A percentile compares a stretch with the other conserved stretches of the same genome.
phyloP scores from a whole-genome alignment of 1,140 invertebrate genomes.

The Glossosoma conforme region DNA sequence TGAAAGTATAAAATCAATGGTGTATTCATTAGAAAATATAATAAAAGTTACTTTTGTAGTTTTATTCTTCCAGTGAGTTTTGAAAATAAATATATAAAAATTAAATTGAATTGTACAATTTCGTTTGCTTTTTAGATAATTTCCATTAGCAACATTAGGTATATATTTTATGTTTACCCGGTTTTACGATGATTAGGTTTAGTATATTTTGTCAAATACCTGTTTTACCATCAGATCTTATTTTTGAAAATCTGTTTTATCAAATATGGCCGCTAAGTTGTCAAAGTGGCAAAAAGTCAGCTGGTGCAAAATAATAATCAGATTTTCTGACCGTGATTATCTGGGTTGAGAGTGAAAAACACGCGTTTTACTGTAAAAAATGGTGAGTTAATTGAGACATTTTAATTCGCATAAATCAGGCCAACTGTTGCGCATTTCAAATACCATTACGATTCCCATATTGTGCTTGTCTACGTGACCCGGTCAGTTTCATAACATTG shows the following conservation, averaged over 20 bases:
- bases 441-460: conserved; percentile 1
- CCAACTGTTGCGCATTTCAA: not conserved
- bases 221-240: too few relatives aligned
- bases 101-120: too few relatives aligned
- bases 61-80: too few relatives aligned
- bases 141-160: too few relatives aligned
- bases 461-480: conserved; percentile 5
- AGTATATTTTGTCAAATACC: too few relatives aligned
- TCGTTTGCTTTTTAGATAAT: too few relatives aligned
- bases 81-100: too few relatives aligned
- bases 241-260: conserved; percentile 18
- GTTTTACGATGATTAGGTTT: too few relatives aligned
- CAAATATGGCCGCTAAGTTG: conserved; percentile 20
- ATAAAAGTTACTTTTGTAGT: too few relatives aligned
- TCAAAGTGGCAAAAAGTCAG: conserved; percentile 11
- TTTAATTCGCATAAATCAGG: not conserved
- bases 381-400: conserved; percentile 6
- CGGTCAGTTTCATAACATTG: conserved; percentile 14
- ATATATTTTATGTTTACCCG: too few relatives aligned
- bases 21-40: too few relatives aligned
- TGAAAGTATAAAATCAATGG: too few relatives aligned
- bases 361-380: not conserved
- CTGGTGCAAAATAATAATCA: conserved; percentile 16
- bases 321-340: conserved; percentile 21
- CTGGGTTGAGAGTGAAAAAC: conserved; percentile 1